Base-by-base conservation (phyloP, 2,888 invertebrate genomes). In the Drosophila diplacantha region DNA sequence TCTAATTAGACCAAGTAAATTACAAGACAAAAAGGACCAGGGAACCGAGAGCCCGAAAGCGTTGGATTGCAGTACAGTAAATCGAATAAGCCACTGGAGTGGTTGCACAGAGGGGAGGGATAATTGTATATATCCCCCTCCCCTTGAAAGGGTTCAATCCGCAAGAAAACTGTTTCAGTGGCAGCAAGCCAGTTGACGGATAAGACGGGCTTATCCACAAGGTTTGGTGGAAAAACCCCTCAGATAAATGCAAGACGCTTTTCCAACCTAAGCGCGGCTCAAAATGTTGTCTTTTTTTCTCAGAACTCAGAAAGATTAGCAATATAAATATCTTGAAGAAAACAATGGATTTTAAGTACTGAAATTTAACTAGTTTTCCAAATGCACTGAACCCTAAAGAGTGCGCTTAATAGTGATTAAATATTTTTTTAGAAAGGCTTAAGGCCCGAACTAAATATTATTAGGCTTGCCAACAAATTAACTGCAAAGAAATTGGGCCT, bases 1-100 rank as follows among this genome's bases (percentile, higher is more conserved):
- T n/a, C n/a, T n/a, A n/a, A n/a, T n/a, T n/a, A n/a, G n/a, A 29
- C 47, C 46, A 51, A 51, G 57, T 66, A 64, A 63, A 55, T 63
- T 64, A 64, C 63, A 55, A 64, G 63, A 55, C 64, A 55, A 63
- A 39, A 43, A 38, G 61, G 31, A 22, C 38, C 60, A 60, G 49
- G 34, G 47, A 59, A 22, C 49, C 22, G 49, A 12, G 56, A 24
- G 39, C 38, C n/a, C 11, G 38, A 41, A 41, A 29, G 49, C 35
- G 12, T 14, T n/a, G 37, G 35, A 54, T 50, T 51, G 58, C 52
- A 54, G 47, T 22, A 31, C 31, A 44, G 50, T 50, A 61, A 61
- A 61, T 61, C 61, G 61, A 61, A 61, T 61, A 50, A 51, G 35
- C 61, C 41, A 31, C 34, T 59, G 12, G 29, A 26, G 24, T 11